Conservation (phyloP, 2,888 invertebrate genomes). For the Invenusta paracnida region DNA sequence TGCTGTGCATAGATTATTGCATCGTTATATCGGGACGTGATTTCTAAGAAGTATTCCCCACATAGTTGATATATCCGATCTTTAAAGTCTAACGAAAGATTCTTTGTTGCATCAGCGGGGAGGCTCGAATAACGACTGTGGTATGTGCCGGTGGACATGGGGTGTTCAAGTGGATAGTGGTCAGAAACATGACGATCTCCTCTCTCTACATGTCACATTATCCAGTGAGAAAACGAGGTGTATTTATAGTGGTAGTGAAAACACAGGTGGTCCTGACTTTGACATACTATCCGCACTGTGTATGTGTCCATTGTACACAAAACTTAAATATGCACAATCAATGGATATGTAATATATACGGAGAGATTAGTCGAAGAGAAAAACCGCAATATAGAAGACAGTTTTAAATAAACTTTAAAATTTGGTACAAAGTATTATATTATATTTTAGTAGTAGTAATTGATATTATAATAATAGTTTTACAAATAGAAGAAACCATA, state of each 20-base stretch:
- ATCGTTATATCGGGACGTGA: neutral
- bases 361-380: no score
- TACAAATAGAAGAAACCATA: no score
- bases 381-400: no score
- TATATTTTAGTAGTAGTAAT: no score
- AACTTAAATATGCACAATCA: no score
- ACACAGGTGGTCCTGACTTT: neutral
- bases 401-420: no score
- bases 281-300: neutral
- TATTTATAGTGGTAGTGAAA: neutral
- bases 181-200: neutral
- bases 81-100: neutral
- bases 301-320: neutral
- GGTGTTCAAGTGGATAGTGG: slow-evolving; percentile 5
- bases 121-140: neutral
- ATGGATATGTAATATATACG: no score
- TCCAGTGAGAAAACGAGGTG: neutral
- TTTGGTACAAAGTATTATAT: no score
- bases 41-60: neutral
- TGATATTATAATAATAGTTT: no score
- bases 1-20: neutral
- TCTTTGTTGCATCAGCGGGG: neutral
- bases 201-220: neutral
- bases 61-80: neutral
- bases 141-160: neutral